Evolutionary conservation across 2,113 vertebrate species (phyloP).

Genomic region (Colossoma macropomum): DNA sequence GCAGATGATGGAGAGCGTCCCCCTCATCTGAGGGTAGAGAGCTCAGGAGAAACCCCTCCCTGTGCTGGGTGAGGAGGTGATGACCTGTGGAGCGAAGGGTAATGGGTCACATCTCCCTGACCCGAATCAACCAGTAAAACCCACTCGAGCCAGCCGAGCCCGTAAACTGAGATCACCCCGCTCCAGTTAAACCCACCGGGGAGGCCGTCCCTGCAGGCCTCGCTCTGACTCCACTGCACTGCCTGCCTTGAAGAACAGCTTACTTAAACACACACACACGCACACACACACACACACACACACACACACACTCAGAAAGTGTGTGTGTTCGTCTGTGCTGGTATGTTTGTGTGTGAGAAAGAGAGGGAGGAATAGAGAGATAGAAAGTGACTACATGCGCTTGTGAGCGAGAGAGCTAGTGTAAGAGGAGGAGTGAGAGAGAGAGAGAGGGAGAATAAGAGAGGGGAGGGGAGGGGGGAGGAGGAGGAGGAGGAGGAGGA

Average conservation of each 20-base stretch:
- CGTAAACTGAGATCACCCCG: constrained; percentile 17
- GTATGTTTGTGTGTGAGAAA: neutral
- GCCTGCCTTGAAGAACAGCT: constrained; percentile 21
- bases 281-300: neutral
- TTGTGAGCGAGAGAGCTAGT: neutral
- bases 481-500: neutral
- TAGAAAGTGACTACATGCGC: constrained; percentile 26
- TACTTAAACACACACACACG: constrained; percentile 23
- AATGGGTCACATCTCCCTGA: constrained; percentile 38
- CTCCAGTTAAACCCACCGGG: constrained; percentile 25
- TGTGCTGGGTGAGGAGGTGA: constrained; percentile 25
- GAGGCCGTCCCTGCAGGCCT: constrained; percentile 28
- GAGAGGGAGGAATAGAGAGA: constrained; percentile 7
- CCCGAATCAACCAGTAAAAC: constrained; percentile 33
- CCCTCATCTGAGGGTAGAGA: neutral
- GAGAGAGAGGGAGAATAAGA: neutral
- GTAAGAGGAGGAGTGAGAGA: neutral
- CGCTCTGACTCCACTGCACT: constrained; percentile 16
- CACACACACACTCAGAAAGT: neutral
- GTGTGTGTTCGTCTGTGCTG: neutral
- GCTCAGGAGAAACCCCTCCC: neutral
- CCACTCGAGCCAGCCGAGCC: constrained; percentile 24
- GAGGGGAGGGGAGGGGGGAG: neutral
- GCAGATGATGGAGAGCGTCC: neutral
- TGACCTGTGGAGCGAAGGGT: constrained; percentile 15